Evolutionary conservation across 2,888 invertebrate species (phyloP).

Genomic region (Anoncus sp.): DNA sequence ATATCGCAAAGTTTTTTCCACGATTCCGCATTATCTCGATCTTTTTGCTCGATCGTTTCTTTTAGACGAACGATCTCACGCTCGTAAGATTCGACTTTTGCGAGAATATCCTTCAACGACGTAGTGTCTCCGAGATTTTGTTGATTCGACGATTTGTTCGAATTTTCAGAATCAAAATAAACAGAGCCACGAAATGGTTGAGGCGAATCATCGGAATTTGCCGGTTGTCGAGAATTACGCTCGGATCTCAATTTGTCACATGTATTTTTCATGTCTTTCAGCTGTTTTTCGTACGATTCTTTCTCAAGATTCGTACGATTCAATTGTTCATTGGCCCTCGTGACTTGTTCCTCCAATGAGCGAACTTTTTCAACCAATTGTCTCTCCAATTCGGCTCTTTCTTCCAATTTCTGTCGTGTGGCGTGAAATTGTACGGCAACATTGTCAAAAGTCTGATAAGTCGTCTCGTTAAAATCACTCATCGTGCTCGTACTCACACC

Average conservation of each 20-base stretch:
- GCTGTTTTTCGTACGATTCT: slow-evolving; percentile 79
- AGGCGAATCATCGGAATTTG: slow-evolving; percentile 48
- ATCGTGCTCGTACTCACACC: slow-evolving; percentile 73
- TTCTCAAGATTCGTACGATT: slow-evolving; percentile 76
- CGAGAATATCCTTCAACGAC: slow-evolving; percentile 31
- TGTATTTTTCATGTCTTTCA: slow-evolving; percentile 80
- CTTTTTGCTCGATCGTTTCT: slow-evolving; percentile 66
- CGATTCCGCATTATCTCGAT: slow-evolving; percentile 69
- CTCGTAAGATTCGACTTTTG: slow-evolving; percentile 64
- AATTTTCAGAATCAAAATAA: slow-evolving; percentile 61
- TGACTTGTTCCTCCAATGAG: slow-evolving; percentile 84
- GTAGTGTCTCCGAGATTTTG: slow-evolving; percentile 34
- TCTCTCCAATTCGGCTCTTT: slow-evolving; percentile 83
- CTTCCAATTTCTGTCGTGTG: slow-evolving; percentile 76
- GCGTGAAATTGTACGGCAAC: slow-evolving; percentile 75
- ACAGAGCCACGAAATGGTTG: slow-evolving; percentile 62
- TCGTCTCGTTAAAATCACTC: slow-evolving; percentile 78
- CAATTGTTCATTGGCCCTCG: slow-evolving; percentile 70
- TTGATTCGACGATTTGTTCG: slow-evolving; percentile 41
- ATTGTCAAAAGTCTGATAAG: slow-evolving; percentile 79
- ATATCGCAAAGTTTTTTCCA: slow-evolving; percentile 69
- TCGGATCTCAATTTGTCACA: slow-evolving; percentile 77
- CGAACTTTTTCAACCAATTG: slow-evolving; percentile 84
- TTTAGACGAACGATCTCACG: slow-evolving; percentile 70
- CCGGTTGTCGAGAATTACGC: slow-evolving; percentile 50